These are phyloP conservation scores for Doryteuthis pealeii DNA, from an alignment of 1,140 invertebrate genomes.

Conservation along the genomic window DNA sequence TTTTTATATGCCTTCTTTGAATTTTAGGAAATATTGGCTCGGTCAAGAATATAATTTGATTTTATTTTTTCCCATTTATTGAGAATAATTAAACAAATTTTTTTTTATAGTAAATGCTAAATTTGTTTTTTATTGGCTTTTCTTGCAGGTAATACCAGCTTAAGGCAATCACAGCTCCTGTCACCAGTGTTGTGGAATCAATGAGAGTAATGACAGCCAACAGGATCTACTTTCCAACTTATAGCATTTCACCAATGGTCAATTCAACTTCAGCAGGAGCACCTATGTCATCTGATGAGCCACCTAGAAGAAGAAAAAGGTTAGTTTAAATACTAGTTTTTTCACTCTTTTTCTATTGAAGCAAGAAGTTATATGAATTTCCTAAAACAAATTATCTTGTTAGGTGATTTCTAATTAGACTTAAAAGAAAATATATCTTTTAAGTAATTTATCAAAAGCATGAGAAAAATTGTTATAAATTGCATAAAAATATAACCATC, in stretches of 20 bases:
- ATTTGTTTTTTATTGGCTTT: no score
- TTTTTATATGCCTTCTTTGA: no score
- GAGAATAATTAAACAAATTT: not conserved
- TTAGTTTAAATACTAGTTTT: conserved; percentile 9
- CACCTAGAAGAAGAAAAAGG: conserved; percentile 52
- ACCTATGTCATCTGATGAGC: conserved; percentile 68
- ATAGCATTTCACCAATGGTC: conserved; percentile 24
- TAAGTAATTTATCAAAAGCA: no score
- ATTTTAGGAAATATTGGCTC: no score
- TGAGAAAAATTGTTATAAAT: no score
- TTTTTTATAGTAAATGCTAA: not conserved
- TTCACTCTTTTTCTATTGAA: not conserved
- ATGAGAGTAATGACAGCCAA: conserved; percentile 36
- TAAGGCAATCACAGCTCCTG: conserved; percentile 54
- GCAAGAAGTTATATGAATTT: no score
- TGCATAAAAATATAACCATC: no score
- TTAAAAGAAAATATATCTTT: no score
- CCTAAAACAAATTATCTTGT: no score
- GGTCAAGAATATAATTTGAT: not conserved
- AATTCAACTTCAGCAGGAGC: conserved; percentile 63
- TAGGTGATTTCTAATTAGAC: no score
- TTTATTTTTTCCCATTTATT: no score
- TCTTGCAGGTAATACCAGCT: conserved; percentile 32
- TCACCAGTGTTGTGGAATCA: conserved; percentile 41
- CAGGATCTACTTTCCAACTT: conserved; percentile 30